Conservation (phyloP, 2,797 vertebrate genomes). For the Coluber constrictor region DNA sequence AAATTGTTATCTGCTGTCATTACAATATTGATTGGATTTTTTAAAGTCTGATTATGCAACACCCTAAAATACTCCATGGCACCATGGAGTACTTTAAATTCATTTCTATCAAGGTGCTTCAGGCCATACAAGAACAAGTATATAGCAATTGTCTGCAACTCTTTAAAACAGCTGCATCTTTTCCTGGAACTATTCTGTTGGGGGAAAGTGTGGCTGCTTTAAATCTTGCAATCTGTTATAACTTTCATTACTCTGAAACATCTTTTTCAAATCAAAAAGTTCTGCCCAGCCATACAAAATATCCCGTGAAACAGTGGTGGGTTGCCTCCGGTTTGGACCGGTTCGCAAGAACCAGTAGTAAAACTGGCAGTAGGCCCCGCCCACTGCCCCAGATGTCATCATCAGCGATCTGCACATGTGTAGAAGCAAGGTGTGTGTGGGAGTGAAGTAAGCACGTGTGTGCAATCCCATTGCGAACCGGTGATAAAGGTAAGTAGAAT, state of each 20-base stretch:
- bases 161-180: neutral
- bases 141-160: neutral
- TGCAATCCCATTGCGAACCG: no score
- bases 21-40: conserved; percentile 25
- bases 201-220: neutral
- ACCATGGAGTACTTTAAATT: neutral
- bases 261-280: neutral
- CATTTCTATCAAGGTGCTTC: neutral
- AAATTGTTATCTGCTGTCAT: conserved; percentile 31
- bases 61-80: neutral
- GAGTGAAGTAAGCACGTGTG: no score
- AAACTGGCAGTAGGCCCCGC: no score
- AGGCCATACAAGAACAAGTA: neutral
- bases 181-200: neutral
- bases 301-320: conserved; percentile 1
- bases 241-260: neutral
- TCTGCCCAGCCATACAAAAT: neutral
- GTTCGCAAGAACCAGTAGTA: no score
- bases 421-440: no score
- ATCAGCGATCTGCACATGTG: no score
- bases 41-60: neutral
- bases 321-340: no score
- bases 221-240: neutral
- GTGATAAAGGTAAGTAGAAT: no score
- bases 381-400: no score